A percentile compares a stretch with the other conserved stretches of the same genome.
Evolutionary conservation across 2,888 invertebrate genomes (phyloP).

Genomic region (Harpalus rubripes): DNA sequence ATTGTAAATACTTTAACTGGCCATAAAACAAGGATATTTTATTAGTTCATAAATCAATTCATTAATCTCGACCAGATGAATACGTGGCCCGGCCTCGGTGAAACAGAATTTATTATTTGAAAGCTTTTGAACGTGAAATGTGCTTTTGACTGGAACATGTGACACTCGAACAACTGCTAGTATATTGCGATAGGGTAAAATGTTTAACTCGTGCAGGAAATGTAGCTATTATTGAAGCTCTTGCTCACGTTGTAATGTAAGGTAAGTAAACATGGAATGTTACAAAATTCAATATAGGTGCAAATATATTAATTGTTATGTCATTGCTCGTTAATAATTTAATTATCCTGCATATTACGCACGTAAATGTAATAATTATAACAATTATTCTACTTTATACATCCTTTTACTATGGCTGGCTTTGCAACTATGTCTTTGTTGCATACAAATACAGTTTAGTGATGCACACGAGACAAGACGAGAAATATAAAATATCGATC

Average conservation of each 20-base stretch:
- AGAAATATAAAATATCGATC: no score
- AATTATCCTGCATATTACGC: neutral
- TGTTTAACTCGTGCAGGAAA: constrained; percentile 23
- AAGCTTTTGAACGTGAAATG: constrained; percentile 41
- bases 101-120: constrained; percentile 44
- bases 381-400: neutral
- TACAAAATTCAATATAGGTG: neutral
- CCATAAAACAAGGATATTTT: constrained; percentile 21
- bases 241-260: neutral
- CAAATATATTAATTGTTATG: neutral
- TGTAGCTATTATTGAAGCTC: neutral
- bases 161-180: constrained; percentile 12
- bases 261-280: constrained; percentile 18
- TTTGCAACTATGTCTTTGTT: no score
- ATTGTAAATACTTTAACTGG: constrained; percentile 19
- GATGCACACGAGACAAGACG: no score
- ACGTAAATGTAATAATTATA: neutral
- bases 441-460: no score
- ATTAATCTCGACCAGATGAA: constrained; percentile 28
- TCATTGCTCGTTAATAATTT: neutral
- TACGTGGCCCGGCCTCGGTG: neutral
- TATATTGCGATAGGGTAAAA: neutral
- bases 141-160: constrained; percentile 33
- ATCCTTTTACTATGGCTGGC: neutral
- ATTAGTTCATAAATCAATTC: constrained; percentile 37